These are phyloP conservation scores for Leucoraja ocellata DNA, from an alignment of 2,797 vertebrate genomes.

Conservation along the genomic window DNA sequence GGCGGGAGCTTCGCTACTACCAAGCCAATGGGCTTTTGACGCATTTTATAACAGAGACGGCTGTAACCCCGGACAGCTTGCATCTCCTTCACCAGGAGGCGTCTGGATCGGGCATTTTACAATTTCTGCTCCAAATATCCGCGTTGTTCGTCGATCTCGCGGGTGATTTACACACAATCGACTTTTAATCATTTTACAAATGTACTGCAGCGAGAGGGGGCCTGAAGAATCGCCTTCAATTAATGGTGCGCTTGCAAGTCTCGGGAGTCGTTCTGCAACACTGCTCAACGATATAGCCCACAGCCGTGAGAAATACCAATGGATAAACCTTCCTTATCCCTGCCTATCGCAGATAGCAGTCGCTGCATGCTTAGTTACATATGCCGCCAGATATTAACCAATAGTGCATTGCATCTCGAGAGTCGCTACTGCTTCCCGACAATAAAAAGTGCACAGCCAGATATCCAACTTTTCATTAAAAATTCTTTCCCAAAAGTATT, in stretches of 20 bases:
- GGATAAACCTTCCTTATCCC: not conserved
- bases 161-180: not conserved
- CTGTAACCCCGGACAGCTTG: not conserved
- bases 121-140: not conserved
- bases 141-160: not conserved
- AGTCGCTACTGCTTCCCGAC: not conserved
- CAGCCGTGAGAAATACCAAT: no score
- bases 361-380: not conserved
- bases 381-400: not conserved
- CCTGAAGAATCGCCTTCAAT: not conserved
- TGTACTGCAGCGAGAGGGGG: not conserved
- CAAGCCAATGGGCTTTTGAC: not conserved
- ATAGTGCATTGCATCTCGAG: not conserved
- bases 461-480: not conserved
- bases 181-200: not conserved
- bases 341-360: no score
- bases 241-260: no score
- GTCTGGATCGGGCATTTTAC: not conserved
- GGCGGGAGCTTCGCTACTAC: not conserved
- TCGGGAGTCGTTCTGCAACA: no score
- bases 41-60: not conserved
- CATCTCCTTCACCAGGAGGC: not conserved
- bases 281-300: not conserved
- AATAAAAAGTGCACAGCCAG: not conserved
- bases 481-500: not conserved